Base-by-base conservation (phyloP, 2,797 vertebrate genomes). In the Lepilemur ruficaudatus region DNA sequence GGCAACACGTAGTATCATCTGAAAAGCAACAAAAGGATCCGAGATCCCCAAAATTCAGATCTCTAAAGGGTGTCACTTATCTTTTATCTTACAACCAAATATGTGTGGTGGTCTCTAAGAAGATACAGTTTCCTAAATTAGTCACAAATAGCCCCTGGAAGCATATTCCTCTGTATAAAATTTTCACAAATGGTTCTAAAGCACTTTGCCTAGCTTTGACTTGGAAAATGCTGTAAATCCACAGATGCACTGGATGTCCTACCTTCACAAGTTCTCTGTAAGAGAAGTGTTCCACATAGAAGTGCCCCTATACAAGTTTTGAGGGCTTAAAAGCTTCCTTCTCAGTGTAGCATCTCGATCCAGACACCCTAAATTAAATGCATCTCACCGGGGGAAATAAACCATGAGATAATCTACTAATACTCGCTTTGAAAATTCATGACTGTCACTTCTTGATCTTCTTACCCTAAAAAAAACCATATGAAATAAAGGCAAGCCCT, bases 171-270 rank as follows among this genome's bases (percentile, higher is more conserved):
- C n/a, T 55, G 50, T 59, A 88, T 59, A 63, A 89, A 93, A 90
- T 63, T 52, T 78, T 92, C 63, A 82, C 67, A 63, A 92, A 95
- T 38, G 25, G 5, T 82, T 89, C 86, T 90, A 70, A 92, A 78
- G 38, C 41, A 78, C 32, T 46, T 55, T 81, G 50, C 41, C 12
- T 67, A 43, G 73, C 79, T 94, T 43, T 25, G 15, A 81, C 20
- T 94, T 84, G 14, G 48, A 69, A 92, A 80, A 93, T 30, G 11
- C n/a, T 84, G 4, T 78, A 41, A 59, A 65, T 43, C 48, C 46
- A 82, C 76, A 85, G 28, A 38, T 79, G 63, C 35, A 72, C 18
- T 48, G 23, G 82, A 32, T 3, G 63, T 32, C 61, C n/a, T 48
- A 59, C 38, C 65, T 90, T 80, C 38, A 88, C 46, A 72, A 61